A percentile compares a stretch with the other conserved stretches of the same genome.
phyloP scores from a whole-genome alignment of 2,888 invertebrate genomes.

The Lasioglossum villosulum region DNA sequence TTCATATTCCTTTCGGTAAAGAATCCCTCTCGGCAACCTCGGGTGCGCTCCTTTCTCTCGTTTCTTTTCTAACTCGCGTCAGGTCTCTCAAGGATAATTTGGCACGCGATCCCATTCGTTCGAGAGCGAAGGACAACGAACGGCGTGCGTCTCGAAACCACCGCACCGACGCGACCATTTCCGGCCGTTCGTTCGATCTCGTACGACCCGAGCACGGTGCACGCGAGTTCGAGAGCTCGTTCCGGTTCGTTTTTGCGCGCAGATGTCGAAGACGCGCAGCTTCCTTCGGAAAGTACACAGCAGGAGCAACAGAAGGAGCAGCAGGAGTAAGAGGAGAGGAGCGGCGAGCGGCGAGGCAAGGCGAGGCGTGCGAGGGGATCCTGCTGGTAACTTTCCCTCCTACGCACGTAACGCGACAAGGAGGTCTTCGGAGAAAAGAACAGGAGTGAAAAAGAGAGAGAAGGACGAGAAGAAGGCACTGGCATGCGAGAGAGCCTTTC shows the following conservation, averaged over 20 bases:
- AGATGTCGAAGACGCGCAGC: slow-evolving; percentile 54
- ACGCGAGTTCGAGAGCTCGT: not conserved
- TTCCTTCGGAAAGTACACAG: slow-evolving; percentile 38
- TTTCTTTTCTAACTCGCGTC: slow-evolving; percentile 14
- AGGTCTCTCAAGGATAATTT: slow-evolving; percentile 35
- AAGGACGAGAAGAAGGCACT: slow-evolving; percentile 46
- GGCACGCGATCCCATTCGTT: slow-evolving; percentile 44
- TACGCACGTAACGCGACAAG: slow-evolving; percentile 70
- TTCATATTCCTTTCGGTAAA: not conserved
- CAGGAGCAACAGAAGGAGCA: not conserved
- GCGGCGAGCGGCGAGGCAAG: not conserved
- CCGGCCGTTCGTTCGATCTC: slow-evolving; percentile 42
- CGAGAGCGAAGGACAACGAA: slow-evolving; percentile 40
- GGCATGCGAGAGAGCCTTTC: slow-evolving; percentile 77
- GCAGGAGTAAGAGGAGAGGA: not conserved
- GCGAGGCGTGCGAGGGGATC: not conserved
- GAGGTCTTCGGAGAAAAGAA: slow-evolving; percentile 5
- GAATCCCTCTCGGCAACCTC: not conserved
- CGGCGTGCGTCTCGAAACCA: slow-evolving; percentile 27
- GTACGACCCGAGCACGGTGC: not conserved
- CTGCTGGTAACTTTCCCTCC: slow-evolving; percentile 80
- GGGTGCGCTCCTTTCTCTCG: not conserved
- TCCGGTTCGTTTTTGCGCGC: slow-evolving; percentile 44
- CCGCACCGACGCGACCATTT: slow-evolving; percentile 13
- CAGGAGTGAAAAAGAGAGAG: not conserved